Base-by-base conservation (phyloP, 1,140 invertebrate species). In the Nixonia krombeini region DNA sequence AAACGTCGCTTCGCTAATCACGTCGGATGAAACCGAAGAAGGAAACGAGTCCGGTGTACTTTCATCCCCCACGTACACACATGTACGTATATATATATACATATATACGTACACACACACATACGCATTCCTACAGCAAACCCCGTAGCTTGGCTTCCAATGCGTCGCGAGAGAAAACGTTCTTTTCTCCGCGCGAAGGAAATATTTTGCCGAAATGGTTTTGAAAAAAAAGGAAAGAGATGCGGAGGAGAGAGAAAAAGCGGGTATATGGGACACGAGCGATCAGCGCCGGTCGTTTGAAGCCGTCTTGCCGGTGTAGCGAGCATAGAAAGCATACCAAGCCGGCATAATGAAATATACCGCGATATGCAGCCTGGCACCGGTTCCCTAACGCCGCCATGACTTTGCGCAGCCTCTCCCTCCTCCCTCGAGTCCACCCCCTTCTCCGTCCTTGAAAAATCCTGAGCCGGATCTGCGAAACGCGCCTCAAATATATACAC, bases 311-410 rank as follows among this genome's bases (percentile, higher is more conserved):
- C 31, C 6, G 4, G 12, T 33, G 10, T 13, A 21, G 52, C 31
- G 17, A 47, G 29, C 28, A 49, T 31, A 50, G 37, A 57, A 57
- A 64, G 37, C 29, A 50, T 46, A 37, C 52, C 49, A 51, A 16
- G 2, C 29, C 28, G 28, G 37, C 31, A 66, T 72, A 74, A 73
- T 76, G 69, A 79, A 74, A 76, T 75, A 75, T 59, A 52, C 45
- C 16, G 16, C 44, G 42, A 52, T 67, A 16, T 46, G 45, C 40
- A 41, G 6, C 52, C 29, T 26, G 29, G 35, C 45, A 47, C 61
- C 44, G 46, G 56, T 66, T 66, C 57, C n/a, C 46, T n/a, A 40
- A 23, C 46, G 8, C 37, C 56, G 56, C 44, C 26, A 23, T 29
- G 13, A 38, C 26, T 26, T 42, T 23, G 33, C 38, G 25, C 31